Conservation (phyloP, 2,113 vertebrate species). For the Myotis davidii region DNA sequence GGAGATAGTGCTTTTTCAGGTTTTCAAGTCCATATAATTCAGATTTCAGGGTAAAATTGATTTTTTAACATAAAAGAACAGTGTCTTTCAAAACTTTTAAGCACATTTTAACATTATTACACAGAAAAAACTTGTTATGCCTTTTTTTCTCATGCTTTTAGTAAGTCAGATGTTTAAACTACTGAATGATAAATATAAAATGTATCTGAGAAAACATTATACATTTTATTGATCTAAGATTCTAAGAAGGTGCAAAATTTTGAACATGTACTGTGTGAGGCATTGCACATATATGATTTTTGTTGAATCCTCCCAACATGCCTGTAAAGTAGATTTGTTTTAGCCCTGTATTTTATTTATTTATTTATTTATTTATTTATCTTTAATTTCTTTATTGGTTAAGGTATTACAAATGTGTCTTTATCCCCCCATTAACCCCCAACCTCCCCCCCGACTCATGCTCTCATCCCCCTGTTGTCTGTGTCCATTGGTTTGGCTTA, state of each 20-base stretch:
- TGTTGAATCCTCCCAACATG: background rate
- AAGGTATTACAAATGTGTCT: too few relatives aligned
- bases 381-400: too few relatives aligned
- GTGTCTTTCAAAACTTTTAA: background rate
- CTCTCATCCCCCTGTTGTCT: too few relatives aligned
- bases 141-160: background rate
- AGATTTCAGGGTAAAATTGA: background rate
- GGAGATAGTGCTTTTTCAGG: background rate
- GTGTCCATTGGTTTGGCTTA: too few relatives aligned
- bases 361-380: too few relatives aligned
- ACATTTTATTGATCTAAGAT: background rate
- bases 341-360: background rate
- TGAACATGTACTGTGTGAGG: background rate
- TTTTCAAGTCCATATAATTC: background rate
- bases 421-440: too few relatives aligned
- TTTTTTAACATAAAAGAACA: background rate
- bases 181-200: background rate
- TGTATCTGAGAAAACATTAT: background rate
- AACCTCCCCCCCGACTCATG: too few relatives aligned
- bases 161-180: background rate
- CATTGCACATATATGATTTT: background rate
- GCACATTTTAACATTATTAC: background rate
- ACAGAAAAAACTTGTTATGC: background rate
- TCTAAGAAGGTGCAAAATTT: background rate
- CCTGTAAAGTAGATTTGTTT: background rate